Conservation (phyloP, 2,888 invertebrate genomes). For the Prionchulus punctatus region DNA sequence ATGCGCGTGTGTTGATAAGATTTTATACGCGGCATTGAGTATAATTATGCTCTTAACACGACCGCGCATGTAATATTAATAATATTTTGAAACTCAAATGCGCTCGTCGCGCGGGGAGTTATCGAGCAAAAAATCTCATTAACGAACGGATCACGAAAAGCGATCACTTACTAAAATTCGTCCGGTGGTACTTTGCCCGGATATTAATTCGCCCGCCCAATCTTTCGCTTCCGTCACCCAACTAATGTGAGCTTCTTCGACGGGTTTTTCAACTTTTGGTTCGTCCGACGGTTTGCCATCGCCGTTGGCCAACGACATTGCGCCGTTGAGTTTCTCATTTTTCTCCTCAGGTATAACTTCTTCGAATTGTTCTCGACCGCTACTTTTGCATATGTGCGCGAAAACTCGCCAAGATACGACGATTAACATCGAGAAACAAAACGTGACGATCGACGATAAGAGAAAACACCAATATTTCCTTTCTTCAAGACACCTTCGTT, state of each 20-base stretch:
- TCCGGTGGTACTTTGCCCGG: conserved; percentile 98
- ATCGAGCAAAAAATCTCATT: no score
- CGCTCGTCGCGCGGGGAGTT: no score
- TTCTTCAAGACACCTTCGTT: conserved; percentile 60
- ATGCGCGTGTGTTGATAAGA: no score
- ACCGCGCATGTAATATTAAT: no score
- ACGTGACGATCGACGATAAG: conserved; percentile 47
- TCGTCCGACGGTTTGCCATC: not conserved
- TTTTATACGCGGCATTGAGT: no score
- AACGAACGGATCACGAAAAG: no score
- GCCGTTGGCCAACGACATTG: not conserved
- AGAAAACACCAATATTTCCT: conserved; percentile 96
- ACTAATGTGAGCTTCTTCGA: conserved; percentile 45
- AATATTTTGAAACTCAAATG: no score
- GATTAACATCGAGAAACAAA: conserved; percentile 30
- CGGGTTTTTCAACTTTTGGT: not conserved
- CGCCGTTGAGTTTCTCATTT: not conserved
- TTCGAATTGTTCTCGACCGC: not conserved
- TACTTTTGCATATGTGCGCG: not conserved
- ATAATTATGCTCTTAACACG: no score
- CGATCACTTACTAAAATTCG: conserved; percentile 74
- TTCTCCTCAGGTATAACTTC: no score
- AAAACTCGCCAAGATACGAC: conserved; percentile 57
- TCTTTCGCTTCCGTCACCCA: conserved; percentile 99
- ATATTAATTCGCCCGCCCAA: conserved; percentile 45